Base-by-base conservation (phyloP, 2,888 invertebrate species). In the Idaea biselata region DNA sequence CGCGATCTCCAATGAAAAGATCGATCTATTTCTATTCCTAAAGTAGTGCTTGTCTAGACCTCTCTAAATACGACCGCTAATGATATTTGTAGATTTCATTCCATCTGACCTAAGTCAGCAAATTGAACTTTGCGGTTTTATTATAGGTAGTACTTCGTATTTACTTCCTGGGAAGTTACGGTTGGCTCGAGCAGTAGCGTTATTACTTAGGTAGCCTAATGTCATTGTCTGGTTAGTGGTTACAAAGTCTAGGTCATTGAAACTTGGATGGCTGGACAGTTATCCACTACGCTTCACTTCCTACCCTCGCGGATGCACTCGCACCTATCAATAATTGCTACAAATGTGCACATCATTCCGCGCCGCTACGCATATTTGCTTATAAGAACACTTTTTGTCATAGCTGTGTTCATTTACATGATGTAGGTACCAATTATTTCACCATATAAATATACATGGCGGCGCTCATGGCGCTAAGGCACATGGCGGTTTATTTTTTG, bases 281-380 rank as follows among this genome's bases (percentile, higher is more conserved):
- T 83, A 82, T 71, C 66, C 66, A 55, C 69, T 70, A 80, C 80
- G 87, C 87, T 80, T 86, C 82, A 85, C 81, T 87, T 82, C 82
- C 82, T 82, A 80, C 82, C 84, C 44, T 82, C 77, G 64, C 67
- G 64, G 69, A 64, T 73, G 74, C 77, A 72, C 73, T 73, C n/a
- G 55, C 73, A 79, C 80, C 78, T 76, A 72, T 72, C 76, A 78
- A 78, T 83, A 82, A 83, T 86, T 81, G 77, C 69, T 68, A 61
- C 58, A 71, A 63, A 71, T 67, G 64, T 64, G 66, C 63, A 67
- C 65, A 53, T 67, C 44, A 63, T 63, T 67, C 64, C 63, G 63
- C 63, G 63, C 62, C 64, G 65, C 67, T 61, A 68, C 58, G 62
- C 65, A 68, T 61, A 69, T 75, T 73, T 74, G 70, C 67, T 69